These are phyloP conservation scores for Neolamprologus hecqui DNA, from an alignment of 2,113 vertebrate genomes.

Conservation along the genomic window DNA sequence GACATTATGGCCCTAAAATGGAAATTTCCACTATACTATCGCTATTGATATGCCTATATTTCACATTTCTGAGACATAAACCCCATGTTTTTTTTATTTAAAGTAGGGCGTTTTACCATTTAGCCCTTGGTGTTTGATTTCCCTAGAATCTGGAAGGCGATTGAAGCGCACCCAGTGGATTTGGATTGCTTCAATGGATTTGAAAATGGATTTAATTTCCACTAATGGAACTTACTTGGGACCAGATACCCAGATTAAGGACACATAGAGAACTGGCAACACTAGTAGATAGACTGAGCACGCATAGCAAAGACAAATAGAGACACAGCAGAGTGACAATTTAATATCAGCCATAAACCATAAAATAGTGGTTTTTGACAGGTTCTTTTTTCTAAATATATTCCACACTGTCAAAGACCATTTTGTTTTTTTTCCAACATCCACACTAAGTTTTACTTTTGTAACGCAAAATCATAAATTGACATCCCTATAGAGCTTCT, in stretches of 20 bases:
- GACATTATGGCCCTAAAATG: neutral
- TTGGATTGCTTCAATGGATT: neutral
- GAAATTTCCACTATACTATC: neutral
- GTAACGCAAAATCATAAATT: neutral
- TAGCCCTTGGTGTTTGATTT: neutral
- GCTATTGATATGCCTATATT: neutral
- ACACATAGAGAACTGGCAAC: neutral
- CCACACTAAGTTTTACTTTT: neutral
- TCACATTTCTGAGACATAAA: neutral
- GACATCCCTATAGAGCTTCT: neutral
- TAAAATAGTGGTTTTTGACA: neutral
- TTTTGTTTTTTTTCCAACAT: neutral
- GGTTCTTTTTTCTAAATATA: neutral
- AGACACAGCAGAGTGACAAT: neutral
- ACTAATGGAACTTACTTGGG: neutral
- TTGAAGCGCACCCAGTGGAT: neutral
- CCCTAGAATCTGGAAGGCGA: neutral
- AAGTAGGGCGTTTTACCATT: neutral
- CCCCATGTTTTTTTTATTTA: neutral
- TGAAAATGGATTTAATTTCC: conserved; percentile 21
- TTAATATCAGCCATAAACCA: neutral
- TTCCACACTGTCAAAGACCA: neutral
- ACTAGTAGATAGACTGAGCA: neutral
- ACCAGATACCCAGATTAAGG: conserved; percentile 14
- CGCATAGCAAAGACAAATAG: neutral